Percentiles rank a stretch among this genome's conserved stretches.
phyloP scores from a whole-genome alignment of 2,888 invertebrate species.

The Ethmia dodecea region DNA sequence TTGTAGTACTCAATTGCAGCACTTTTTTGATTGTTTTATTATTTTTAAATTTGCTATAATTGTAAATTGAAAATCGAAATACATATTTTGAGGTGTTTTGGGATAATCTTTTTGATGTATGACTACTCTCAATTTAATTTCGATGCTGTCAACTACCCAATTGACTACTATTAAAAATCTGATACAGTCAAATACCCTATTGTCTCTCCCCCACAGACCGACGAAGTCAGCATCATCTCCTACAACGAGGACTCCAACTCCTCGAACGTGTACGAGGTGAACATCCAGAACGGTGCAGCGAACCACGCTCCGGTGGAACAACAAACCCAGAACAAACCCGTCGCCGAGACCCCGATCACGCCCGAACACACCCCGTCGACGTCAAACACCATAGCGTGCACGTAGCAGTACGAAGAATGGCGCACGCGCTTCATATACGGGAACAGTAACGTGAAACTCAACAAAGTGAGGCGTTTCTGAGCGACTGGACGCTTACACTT shows the following conservation, averaged over 20 bases:
- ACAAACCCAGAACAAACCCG: conserved; percentile 21
- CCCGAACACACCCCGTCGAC: conserved; percentile 32
- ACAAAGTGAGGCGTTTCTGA: conserved; percentile 31
- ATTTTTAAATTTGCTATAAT: too few species aligned
- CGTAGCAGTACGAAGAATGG: conserved; percentile 70
- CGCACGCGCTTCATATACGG: conserved; percentile 64
- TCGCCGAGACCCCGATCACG: conserved; percentile 23
- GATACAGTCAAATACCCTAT: too few species aligned
- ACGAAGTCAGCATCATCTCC: conserved; percentile 58
- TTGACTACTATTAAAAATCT: too few species aligned
- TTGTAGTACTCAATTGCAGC: too few species aligned
- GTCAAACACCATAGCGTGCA: conserved; percentile 54
- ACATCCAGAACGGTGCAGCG: conserved; percentile 40
- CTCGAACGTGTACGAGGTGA: conserved; percentile 59
- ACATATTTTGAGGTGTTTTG: too few species aligned
- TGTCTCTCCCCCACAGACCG: conserved; percentile 55
- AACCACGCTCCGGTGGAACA: conserved; percentile 16
- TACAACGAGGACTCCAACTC: conserved; percentile 72
- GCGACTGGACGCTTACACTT: conserved; percentile 3
- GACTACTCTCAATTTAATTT: too few species aligned
- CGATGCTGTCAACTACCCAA: too few species aligned
- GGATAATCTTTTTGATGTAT: too few species aligned
- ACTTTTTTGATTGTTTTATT: too few species aligned
- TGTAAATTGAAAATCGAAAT: too few species aligned
- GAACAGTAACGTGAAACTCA: conserved; percentile 34